A percentile compares a stretch with the other conserved stretches of the same genome.
Conservation (phyloP, 92 coral and sea anemone genomes). For the Actinernus sp. region DNA sequence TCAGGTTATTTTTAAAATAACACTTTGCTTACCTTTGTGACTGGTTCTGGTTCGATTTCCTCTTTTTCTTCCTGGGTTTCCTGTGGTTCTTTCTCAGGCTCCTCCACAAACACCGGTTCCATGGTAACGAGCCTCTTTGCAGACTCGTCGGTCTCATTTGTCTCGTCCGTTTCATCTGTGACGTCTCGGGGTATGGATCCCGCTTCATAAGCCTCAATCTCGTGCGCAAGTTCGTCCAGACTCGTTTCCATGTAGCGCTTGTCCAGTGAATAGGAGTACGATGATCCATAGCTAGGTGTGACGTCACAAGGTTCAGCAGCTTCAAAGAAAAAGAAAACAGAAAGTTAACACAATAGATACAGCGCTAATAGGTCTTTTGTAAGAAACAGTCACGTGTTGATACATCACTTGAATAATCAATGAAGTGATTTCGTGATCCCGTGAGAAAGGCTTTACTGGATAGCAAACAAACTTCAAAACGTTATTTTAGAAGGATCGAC, state of each 20-base stretch:
- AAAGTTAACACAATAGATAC: too few species aligned
- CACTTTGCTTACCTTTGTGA: not conserved
- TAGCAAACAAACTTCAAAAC: too few species aligned
- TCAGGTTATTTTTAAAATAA: too few species aligned
- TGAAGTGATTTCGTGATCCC: too few species aligned
- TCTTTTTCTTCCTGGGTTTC: conserved; percentile 3
- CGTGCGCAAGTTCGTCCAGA: conserved; percentile 86
- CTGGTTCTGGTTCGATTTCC: conserved; percentile 4
- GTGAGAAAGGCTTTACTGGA: too few species aligned
- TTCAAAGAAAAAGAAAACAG: too few species aligned
- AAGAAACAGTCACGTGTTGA: too few species aligned
- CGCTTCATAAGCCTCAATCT: conserved; percentile 84
- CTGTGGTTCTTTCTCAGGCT: conserved; percentile 8
- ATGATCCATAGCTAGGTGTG: conserved; percentile 7
- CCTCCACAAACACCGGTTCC: conserved; percentile 28
- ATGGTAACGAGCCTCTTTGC: conserved; percentile 19
- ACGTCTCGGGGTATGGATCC: conserved; percentile 19
- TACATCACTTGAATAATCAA: too few species aligned
- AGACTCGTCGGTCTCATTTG: conserved; percentile 22
- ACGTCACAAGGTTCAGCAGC: too few species aligned
- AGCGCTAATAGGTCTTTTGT: too few species aligned
- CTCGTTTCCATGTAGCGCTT: conserved; percentile 81
- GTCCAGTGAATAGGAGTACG: conserved; percentile 49
- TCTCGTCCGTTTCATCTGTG: conserved; percentile 11
- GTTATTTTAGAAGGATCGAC: too few species aligned